phyloP scores from a whole-genome alignment of 2,797 vertebrate species.

The Sebastes alutus region DNA sequence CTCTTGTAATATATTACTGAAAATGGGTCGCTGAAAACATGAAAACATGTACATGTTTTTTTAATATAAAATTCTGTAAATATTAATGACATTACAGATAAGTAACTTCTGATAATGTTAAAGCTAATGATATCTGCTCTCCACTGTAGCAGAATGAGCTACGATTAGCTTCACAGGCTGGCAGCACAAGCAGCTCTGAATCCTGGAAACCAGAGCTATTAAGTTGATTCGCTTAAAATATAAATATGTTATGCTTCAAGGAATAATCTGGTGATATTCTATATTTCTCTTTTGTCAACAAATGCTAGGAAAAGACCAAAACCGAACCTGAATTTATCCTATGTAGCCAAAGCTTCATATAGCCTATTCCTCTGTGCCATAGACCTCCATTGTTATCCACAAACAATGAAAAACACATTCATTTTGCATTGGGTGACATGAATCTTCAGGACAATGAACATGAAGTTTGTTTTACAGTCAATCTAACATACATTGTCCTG shows the following conservation, averaged over 20 bases:
- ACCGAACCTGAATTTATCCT: neutral
- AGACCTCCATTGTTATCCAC: neutral
- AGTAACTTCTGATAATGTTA: neutral
- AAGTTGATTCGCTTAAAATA: neutral
- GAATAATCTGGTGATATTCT: neutral
- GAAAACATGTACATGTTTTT: neutral
- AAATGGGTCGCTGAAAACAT: neutral
- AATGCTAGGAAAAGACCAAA: neutral
- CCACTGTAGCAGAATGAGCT: neutral
- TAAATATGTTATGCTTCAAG: neutral
- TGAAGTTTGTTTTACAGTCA: neutral
- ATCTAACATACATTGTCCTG: neutral
- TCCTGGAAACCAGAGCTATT: neutral
- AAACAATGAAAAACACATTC: neutral
- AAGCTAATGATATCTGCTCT: conserved; percentile 2
- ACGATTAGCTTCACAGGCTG: neutral
- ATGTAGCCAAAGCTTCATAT: neutral
- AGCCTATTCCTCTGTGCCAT: neutral
- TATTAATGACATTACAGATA: neutral
- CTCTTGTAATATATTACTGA: neutral
- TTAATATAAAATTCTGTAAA: neutral
- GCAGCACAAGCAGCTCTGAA: neutral
- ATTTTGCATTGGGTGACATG: neutral
- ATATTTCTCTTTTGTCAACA: neutral
- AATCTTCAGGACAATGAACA: neutral